phyloP scores from a whole-genome alignment of 2,113 vertebrate genomes.

The Aspidoscelis tigris region DNA sequence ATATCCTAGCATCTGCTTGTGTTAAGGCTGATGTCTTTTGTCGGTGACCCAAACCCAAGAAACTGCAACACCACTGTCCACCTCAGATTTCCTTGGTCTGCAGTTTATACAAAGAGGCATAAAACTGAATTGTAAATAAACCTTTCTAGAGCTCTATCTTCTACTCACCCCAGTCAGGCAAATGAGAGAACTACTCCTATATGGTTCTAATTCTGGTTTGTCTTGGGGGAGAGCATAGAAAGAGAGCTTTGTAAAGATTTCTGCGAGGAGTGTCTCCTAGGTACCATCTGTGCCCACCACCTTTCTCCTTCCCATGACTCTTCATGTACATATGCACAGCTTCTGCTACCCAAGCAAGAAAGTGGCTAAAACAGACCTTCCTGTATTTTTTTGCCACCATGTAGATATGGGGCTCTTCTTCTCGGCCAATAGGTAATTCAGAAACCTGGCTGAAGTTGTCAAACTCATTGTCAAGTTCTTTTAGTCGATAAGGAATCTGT shows the following conservation, averaged over 20 bases:
- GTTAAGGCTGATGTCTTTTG: too few relatives aligned
- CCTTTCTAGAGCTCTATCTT: too few relatives aligned
- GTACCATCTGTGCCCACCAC: neutral
- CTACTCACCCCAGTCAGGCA: neutral
- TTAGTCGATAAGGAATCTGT: constrained; percentile 95
- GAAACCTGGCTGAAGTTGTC: constrained; percentile 95
- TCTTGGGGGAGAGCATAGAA: neutral
- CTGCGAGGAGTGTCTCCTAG: neutral
- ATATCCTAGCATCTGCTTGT: neutral
- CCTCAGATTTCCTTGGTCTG: neutral
- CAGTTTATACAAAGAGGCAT: neutral
- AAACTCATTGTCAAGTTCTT: constrained; percentile 91
- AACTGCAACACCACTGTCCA: neutral
- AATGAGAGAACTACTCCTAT: too few relatives aligned
- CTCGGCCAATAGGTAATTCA: constrained; percentile 92
- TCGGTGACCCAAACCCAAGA: neutral
- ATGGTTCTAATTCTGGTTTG: too few relatives aligned
- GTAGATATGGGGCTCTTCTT: constrained; percentile 94
- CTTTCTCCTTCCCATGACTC: neutral
- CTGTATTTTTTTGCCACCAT: constrained; percentile 98
- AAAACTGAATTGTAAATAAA: neutral
- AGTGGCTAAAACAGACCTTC: constrained; percentile 81
- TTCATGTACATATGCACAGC: neutral
- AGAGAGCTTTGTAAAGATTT: neutral
- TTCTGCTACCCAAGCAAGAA: neutral